Percentiles rank a stretch among this genome's conserved stretches.
Conservation (phyloP, 2,888 invertebrate species). For the Mongoloraphidia duomilia region DNA sequence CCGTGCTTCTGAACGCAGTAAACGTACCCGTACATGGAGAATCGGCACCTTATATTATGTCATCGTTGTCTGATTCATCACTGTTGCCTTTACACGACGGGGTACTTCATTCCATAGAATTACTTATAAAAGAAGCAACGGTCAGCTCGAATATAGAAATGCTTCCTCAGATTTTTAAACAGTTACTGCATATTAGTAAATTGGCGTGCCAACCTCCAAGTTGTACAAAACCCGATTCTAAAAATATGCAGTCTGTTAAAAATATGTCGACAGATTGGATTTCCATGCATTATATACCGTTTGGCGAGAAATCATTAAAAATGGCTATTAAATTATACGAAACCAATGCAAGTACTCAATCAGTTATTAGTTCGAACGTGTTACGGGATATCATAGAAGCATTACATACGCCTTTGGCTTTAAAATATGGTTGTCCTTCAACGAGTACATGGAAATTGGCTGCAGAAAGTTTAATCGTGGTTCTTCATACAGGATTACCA, state of each 20-base stretch:
- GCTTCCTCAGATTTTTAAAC: slow-evolving; percentile 52
- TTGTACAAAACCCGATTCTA: slow-evolving; percentile 38
- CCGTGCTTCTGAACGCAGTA: slow-evolving; percentile 60
- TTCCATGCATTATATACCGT: slow-evolving; percentile 71
- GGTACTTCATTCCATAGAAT: slow-evolving; percentile 71
- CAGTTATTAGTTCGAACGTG: slow-evolving; percentile 57
- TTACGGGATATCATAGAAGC: slow-evolving; percentile 50
- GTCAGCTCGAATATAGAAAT: slow-evolving; percentile 39
- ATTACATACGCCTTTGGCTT: slow-evolving; percentile 55
- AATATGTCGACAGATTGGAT: slow-evolving; percentile 50
- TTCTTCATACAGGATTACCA: slow-evolving; percentile 73
- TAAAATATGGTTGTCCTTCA: slow-evolving; percentile 70
- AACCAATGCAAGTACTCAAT: slow-evolving; percentile 51
- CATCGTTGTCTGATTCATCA: slow-evolving; percentile 64
- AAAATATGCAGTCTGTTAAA: slow-evolving; percentile 22
- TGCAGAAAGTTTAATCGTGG: slow-evolving; percentile 58
- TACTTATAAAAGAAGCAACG: slow-evolving; percentile 64
- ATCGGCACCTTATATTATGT: slow-evolving; percentile 65
- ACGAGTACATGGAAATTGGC: slow-evolving; percentile 73
- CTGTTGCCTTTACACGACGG: slow-evolving; percentile 74
- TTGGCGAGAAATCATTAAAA: slow-evolving; percentile 65
- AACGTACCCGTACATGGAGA: slow-evolving; percentile 70
- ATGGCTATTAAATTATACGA: slow-evolving; percentile 63
- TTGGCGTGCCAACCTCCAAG: slow-evolving; percentile 54
- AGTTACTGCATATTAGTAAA: slow-evolving; percentile 48